Percentiles rank a stretch among this genome's conserved stretches.
Evolutionary conservation across 2,113 vertebrate genomes (phyloP).

Genomic region (Brachypteracias leptosomus): DNA sequence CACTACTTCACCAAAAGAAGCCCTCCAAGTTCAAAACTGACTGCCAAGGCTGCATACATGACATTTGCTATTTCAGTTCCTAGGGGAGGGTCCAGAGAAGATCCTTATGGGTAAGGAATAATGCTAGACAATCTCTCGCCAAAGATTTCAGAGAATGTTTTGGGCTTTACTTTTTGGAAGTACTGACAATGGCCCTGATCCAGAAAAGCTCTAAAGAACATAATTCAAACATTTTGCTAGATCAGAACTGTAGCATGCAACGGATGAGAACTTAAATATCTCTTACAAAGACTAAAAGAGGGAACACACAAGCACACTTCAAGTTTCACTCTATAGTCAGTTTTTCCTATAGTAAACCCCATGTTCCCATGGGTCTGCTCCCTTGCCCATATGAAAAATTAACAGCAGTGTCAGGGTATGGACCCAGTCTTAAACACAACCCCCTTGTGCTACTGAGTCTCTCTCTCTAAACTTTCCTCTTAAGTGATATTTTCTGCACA

Average conservation of each 20-base stretch:
- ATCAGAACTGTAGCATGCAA: conserved; percentile 10
- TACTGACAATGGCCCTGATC: conserved; percentile 47
- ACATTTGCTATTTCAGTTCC: conserved; percentile 58
- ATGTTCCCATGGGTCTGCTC: background rate
- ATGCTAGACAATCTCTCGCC: conserved; percentile 22
- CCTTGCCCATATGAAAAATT: background rate
- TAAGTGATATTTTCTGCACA: background rate
- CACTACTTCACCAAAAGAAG: background rate
- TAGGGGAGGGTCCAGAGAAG: conserved; percentile 43
- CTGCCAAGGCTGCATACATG: conserved; percentile 54
- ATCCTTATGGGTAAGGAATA: conserved; percentile 45
- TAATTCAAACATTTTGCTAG: background rate
- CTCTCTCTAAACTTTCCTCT: background rate
- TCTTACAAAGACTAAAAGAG: background rate
- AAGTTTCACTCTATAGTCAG: background rate
- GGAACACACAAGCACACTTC: background rate
- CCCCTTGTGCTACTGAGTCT: background rate
- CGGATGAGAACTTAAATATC: conserved; percentile 24
- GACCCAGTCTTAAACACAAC: background rate
- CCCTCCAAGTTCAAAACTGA: conserved; percentile 47
- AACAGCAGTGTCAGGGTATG: background rate
- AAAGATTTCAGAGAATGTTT: conserved; percentile 42
- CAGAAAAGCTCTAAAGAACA: conserved; percentile 38
- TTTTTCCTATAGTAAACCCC: background rate
- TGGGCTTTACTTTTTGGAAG: conserved; percentile 41